Base-by-base conservation (phyloP, 2,113 vertebrate genomes). In the Melanostigma gelatinosum region DNA sequence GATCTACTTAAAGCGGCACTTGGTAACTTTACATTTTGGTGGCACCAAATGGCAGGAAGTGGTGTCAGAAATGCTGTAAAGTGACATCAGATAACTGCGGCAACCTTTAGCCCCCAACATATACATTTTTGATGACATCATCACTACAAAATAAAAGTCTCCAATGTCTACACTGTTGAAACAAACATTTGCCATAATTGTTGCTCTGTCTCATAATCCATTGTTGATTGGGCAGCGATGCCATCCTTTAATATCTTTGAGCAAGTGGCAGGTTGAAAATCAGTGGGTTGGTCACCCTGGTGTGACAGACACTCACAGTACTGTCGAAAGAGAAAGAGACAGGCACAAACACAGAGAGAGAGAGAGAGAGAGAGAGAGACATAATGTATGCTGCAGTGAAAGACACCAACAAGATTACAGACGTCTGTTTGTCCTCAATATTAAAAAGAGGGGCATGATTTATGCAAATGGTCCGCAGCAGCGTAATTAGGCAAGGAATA, bases 21-120 rank as follows among this genome's bases (percentile, higher is more conserved):
- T 67, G 36, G 36, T 61, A 80, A 73, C 65, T 55, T 58, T 70
- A 29, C 58, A 62, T 69, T 61, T 32, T 36, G 22, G 22, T 61
- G 42, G 72, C 44, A 58, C 82, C 76, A 80, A 80, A 85, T 80
- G 72, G 60, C 60, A 75, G 32, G 32, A 79, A 24, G 50, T 58
- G 24, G 38, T 58, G 15, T 58, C 13, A 61, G 58, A 34, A 61
- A 44, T 58, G 8, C 36, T 42, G n/a, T 44, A 24, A 27, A 66
- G 22, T 40, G 38, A 44, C 63, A 48, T 32, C 55, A 60, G 54
- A 6, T 11, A 29, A 42, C 38, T 72, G 10, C 2, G 22, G 24
- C 24, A 66, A 18, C 48, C 18, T 50, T 50, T 50, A 20, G 48
- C 48, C 48, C 16, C 48, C 18, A 22, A 8, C 50, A 8, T 52